Percentiles rank a stretch among this genome's conserved stretches.
These are phyloP conservation scores for Mionectes olivaceus DNA, from an alignment of 2,797 vertebrate species.

Conservation along the genomic window DNA sequence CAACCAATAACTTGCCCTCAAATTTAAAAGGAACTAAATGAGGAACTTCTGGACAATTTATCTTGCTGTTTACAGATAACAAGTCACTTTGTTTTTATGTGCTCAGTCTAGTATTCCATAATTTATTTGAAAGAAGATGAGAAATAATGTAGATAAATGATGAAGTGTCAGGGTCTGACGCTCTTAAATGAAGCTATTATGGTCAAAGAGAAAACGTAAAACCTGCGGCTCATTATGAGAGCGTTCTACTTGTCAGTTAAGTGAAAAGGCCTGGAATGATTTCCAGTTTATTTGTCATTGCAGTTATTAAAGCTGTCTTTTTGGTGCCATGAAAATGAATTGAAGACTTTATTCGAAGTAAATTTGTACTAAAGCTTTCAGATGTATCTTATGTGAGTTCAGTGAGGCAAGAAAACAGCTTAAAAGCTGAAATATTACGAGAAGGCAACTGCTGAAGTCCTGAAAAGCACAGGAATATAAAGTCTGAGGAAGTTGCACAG, in stretches of 20 bases:
- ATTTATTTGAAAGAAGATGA: conserved; percentile 92
- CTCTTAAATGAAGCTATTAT: conserved; percentile 93
- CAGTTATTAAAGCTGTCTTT: conserved; percentile 92
- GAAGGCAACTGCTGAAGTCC: conserved; percentile 75
- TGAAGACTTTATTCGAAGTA: conserved; percentile 87
- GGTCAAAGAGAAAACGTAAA: conserved; percentile 87
- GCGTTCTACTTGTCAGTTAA: conserved; percentile 90
- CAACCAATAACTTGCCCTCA: conserved; percentile 83
- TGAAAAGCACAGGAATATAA: conserved; percentile 72
- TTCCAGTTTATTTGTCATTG: conserved; percentile 92
- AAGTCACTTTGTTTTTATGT: conserved; percentile 90
- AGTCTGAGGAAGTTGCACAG: conserved; percentile 73
- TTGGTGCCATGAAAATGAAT: conserved; percentile 89
- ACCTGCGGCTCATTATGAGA: conserved; percentile 89
- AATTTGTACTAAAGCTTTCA: conserved; percentile 89
- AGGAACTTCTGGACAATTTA: conserved; percentile 88
- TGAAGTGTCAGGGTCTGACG: conserved; percentile 89
- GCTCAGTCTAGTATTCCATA: conserved; percentile 90
- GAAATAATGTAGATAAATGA: conserved; percentile 94
- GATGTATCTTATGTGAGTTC: conserved; percentile 89
- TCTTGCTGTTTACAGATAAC: conserved; percentile 90
- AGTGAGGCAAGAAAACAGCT: conserved; percentile 89
- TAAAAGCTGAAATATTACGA: conserved; percentile 86
- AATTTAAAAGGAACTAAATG: conserved; percentile 84
- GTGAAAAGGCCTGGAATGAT: conserved; percentile 89